These are phyloP conservation scores for Athalia rosae DNA, from an alignment of 2,888 invertebrate species.

Conservation along the genomic window DNA sequence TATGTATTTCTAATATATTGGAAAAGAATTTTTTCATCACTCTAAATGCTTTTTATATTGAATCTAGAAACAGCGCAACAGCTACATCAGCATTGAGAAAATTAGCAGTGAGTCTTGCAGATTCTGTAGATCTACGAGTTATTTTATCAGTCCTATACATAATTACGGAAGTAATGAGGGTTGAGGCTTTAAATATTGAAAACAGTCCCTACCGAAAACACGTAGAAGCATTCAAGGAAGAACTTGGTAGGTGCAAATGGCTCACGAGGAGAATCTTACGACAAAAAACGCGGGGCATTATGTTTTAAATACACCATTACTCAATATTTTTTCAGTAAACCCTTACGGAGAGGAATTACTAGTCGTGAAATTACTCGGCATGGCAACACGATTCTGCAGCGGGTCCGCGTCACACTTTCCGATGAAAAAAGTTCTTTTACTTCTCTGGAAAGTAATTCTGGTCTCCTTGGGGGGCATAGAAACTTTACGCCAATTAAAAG, in stretches of 20 bases:
- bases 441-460: constrained; percentile 96
- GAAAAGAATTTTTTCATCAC: constrained; percentile 10
- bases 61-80: constrained; percentile 78
- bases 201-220: constrained; percentile 75
- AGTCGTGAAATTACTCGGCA: constrained; percentile 91
- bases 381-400: constrained; percentile 97
- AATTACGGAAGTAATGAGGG: constrained; percentile 95
- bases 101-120: constrained; percentile 88
- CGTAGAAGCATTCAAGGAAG: constrained; percentile 78
- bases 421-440: constrained; percentile 96
- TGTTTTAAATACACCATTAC: constrained; percentile 34
- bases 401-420: constrained; percentile 98
- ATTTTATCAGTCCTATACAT: constrained; percentile 95
- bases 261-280: neutral
- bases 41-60: constrained; percentile 16
- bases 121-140: constrained; percentile 93
- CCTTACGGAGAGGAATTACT: constrained; percentile 87
- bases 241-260: constrained; percentile 74
- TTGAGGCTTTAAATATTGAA: constrained; percentile 75
- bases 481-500: constrained; percentile 86
- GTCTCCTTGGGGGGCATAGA: constrained; percentile 94
- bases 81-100: constrained; percentile 84
- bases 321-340: constrained; percentile 71
- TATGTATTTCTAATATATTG: neutral
- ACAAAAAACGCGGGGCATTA: neutral